phyloP scores from a whole-genome alignment of 2,113 vertebrate species.

The Barnardius zonarius region DNA sequence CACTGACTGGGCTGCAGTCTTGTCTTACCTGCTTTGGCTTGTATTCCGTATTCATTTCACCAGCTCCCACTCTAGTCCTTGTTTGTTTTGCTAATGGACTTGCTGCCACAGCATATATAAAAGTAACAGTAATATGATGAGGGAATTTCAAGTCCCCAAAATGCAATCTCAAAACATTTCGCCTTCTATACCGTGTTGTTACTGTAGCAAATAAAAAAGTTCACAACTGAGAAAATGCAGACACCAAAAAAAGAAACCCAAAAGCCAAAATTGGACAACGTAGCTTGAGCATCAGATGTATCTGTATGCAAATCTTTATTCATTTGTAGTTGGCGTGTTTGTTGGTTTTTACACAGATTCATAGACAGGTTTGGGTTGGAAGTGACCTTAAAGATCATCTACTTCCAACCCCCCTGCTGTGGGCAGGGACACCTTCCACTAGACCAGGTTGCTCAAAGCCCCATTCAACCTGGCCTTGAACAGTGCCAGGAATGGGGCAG shows the following conservation, averaged over 20 bases:
- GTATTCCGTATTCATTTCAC: not conserved
- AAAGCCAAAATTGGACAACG: not conserved
- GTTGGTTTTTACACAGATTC: not conserved
- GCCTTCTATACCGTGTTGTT: not conserved
- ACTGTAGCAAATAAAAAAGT: not conserved
- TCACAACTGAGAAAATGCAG: not conserved
- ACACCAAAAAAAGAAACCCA: not conserved
- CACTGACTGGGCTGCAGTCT: not conserved
- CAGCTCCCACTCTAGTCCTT: not conserved
- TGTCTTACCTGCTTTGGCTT: not conserved
- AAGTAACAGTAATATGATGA: slow-evolving; percentile 33
- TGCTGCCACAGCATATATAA: not conserved
- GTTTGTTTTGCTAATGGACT: slow-evolving; percentile 38
- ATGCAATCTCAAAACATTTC: not conserved
- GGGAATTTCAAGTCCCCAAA: slow-evolving; percentile 60
- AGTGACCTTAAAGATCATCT: not conserved
- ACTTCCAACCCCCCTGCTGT: not conserved
- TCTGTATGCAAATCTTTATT: not conserved
- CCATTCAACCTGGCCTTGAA: not conserved
- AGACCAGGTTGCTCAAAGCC: not conserved
- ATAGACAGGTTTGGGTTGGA: not conserved
- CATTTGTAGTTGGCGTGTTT: not conserved
- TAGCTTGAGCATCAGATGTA: not conserved
- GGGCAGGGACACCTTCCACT: not conserved
- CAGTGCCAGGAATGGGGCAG: not conserved